Conservation (phyloP, 2,888 invertebrate species). For the Tetrapedia diversipes region DNA sequence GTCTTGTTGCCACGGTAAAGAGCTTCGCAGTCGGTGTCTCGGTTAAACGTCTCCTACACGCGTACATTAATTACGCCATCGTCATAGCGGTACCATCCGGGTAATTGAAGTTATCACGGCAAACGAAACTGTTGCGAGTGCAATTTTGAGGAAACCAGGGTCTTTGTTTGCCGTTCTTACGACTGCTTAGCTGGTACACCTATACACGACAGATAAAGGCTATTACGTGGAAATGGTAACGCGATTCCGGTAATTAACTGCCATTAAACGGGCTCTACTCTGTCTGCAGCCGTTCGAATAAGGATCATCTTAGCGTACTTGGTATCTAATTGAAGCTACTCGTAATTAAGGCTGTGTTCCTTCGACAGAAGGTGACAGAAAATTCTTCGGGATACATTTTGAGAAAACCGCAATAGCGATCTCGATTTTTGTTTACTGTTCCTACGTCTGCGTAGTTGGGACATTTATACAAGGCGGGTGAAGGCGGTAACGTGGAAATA, state of each 20-base stretch:
- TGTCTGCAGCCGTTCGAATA: too few species aligned
- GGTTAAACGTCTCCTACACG: neutral
- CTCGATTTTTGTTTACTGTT: neutral
- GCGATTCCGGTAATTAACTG: slow-evolving; percentile 35
- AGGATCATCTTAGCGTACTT: too few species aligned
- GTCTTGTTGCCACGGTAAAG: neutral
- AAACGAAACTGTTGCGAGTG: neutral
- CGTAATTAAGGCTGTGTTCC: too few species aligned
- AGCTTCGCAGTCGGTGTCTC: neutral
- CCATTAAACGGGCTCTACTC: too few species aligned
- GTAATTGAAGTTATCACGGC: neutral
- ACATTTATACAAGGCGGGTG: too few species aligned
- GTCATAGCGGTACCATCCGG: neutral
- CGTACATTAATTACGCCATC: neutral
- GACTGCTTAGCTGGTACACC: neutral
- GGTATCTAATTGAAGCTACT: too few species aligned
- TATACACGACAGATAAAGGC: too few species aligned
- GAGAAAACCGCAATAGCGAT: too few species aligned
- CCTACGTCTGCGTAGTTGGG: neutral
- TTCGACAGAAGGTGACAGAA: too few species aligned
- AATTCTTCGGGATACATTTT: too few species aligned
- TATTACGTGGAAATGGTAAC: slow-evolving; percentile 13
- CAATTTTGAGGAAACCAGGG: neutral
- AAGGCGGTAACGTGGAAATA: slow-evolving; percentile 8
- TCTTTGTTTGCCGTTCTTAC: neutral